Percentiles rank a stretch among this genome's conserved stretches.
Conservation (phyloP, 2,888 invertebrate genomes). For the Microchrysa polita region DNA sequence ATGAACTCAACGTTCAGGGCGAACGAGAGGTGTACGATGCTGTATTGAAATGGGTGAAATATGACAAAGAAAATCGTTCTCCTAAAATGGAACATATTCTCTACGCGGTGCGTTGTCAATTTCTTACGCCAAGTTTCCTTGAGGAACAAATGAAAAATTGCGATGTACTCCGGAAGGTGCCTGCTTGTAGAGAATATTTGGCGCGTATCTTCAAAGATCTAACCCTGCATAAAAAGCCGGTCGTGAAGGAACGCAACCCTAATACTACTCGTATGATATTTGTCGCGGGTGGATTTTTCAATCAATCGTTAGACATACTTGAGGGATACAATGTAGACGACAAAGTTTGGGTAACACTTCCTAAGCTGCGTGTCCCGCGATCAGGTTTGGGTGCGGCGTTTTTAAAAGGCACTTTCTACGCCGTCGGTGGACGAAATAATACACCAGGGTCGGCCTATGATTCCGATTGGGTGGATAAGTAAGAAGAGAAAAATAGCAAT, state of each 20-base stretch:
- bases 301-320: slow-evolving; percentile 85
- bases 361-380: slow-evolving; percentile 85
- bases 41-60: slow-evolving; percentile 90
- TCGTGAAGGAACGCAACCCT: slow-evolving; percentile 86
- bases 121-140: slow-evolving; percentile 88
- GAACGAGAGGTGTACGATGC: slow-evolving; percentile 93
- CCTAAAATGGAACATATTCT: slow-evolving; percentile 89
- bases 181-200: slow-evolving; percentile 89
- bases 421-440: slow-evolving; percentile 92
- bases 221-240: slow-evolving; percentile 85
- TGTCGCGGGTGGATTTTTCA: slow-evolving; percentile 89
- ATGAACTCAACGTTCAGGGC: slow-evolving; percentile 90
- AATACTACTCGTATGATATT: slow-evolving; percentile 91
- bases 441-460: slow-evolving; percentile 87
- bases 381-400: slow-evolving; percentile 89
- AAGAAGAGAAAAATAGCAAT: slow-evolving; percentile 9
- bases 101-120: slow-evolving; percentile 90
- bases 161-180: slow-evolving; percentile 84
- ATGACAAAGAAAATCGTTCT: slow-evolving; percentile 85
- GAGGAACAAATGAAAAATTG: slow-evolving; percentile 93
- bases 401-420: slow-evolving; percentile 88
- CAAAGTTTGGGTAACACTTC: slow-evolving; percentile 82
- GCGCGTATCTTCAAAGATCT: slow-evolving; percentile 91
- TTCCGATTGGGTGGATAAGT: slow-evolving; percentile 83
- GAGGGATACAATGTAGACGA: slow-evolving; percentile 91